Evolutionary conservation across 2,113 vertebrate species (phyloP).

Genomic region (Martes martes): DNA sequence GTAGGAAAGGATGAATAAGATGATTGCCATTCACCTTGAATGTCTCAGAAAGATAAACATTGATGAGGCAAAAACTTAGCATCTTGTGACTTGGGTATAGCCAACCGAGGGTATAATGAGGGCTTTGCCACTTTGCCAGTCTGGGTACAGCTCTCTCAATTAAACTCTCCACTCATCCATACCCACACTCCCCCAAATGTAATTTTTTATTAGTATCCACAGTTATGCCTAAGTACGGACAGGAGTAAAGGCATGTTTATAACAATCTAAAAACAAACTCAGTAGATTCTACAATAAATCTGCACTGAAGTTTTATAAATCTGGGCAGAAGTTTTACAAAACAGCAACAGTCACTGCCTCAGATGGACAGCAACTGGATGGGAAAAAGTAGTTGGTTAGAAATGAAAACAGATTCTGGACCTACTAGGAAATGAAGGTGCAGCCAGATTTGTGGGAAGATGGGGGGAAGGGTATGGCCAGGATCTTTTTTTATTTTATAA

Average conservation of each 20-base stretch:
- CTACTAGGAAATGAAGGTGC: neutral
- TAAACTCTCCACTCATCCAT: neutral
- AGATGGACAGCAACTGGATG: neutral
- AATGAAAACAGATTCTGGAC: neutral
- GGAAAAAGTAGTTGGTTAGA: neutral
- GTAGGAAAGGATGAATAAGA: neutral
- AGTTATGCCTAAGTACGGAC: neutral
- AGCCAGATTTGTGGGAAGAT: neutral
- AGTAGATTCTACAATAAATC: neutral
- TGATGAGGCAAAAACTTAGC: neutral
- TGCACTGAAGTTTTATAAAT: constrained; percentile 1
- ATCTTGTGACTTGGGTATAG: neutral
- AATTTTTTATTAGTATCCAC: neutral
- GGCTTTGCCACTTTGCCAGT: neutral
- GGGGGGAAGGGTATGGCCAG: neutral
- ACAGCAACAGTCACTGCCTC: neutral
- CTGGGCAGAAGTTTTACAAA: neutral
- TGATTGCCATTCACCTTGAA: neutral
- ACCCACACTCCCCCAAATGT: neutral
- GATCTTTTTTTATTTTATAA: constrained; percentile 34
- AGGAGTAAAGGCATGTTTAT: neutral
- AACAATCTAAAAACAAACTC: neutral
- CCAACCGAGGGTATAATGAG: neutral
- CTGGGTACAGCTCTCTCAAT: neutral
- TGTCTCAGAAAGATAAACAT: neutral